phyloP scores from a whole-genome alignment of 2,113 vertebrate genomes.

The Oreochromis aureus region DNA sequence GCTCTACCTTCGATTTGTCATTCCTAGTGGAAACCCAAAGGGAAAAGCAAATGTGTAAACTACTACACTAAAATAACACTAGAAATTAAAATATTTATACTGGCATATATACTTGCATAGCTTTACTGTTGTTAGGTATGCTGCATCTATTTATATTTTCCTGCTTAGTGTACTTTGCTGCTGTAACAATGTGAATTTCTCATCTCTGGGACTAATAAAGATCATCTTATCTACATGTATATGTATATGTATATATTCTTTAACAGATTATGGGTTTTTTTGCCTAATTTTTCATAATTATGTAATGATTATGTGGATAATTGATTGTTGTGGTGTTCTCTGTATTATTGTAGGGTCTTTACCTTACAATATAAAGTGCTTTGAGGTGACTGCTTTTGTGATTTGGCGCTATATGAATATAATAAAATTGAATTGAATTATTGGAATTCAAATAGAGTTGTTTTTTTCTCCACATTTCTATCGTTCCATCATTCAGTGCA shows the following conservation, averaged over 20 bases:
- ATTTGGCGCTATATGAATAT: not conserved
- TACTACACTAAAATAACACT: not conserved
- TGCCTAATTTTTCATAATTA: not conserved
- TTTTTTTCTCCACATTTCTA: not conserved
- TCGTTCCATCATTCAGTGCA: not conserved
- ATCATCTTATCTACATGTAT: too few relatives aligned
- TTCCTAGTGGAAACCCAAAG: not conserved
- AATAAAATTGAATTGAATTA: not conserved
- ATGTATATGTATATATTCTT: too few relatives aligned
- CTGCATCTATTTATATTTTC: not conserved
- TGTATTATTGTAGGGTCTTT: not conserved
- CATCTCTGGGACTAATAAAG: not conserved
- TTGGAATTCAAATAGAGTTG: not conserved
- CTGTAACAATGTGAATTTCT: not conserved
- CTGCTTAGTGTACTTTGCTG: not conserved
- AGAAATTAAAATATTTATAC: not conserved
- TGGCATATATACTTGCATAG: not conserved
- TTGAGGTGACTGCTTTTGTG: not conserved
- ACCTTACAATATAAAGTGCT: not conserved
- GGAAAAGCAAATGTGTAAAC: not conserved
- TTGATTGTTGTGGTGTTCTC: not conserved
- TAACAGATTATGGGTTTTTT: too few relatives aligned
- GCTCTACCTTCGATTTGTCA: not conserved
- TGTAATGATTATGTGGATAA: not conserved
- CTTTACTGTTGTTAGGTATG: rapidly evolving